These are phyloP conservation scores for Ailuropoda melanoleuca DNA, from an alignment of 2,113 vertebrate genomes.

Conservation along the genomic window DNA sequence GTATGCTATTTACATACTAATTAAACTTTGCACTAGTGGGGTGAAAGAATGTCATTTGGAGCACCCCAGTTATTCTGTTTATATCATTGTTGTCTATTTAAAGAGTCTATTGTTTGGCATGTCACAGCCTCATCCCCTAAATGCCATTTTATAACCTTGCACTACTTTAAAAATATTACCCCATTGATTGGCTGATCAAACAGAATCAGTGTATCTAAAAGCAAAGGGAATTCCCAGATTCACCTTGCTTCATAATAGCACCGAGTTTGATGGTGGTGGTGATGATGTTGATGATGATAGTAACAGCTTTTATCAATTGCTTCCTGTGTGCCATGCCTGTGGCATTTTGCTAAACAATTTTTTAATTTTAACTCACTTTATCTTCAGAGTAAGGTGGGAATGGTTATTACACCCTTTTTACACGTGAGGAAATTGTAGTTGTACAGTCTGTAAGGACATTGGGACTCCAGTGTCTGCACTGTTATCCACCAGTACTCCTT, in stretches of 20 bases:
- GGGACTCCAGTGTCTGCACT: background rate
- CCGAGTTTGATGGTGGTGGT: background rate
- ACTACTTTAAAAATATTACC: constrained; percentile 35
- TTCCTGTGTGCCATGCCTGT: background rate
- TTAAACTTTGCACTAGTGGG: constrained; percentile 79
- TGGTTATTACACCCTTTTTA: background rate
- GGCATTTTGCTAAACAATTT: background rate
- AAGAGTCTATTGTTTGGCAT: constrained; percentile 66
- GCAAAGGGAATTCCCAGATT: background rate
- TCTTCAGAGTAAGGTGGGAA: background rate
- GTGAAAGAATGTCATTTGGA: constrained; percentile 77
- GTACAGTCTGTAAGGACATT: background rate
- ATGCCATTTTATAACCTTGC: constrained; percentile 36
- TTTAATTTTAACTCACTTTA: background rate
- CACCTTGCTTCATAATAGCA: background rate
- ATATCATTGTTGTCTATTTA: constrained; percentile 70
- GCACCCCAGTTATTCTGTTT: constrained; percentile 64
- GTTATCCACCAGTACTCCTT: fast-evolving
- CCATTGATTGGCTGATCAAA: background rate
- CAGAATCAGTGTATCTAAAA: background rate
- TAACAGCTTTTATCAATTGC: background rate
- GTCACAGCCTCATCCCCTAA: constrained; percentile 52
- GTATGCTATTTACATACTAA: constrained; percentile 82
- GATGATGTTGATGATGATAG: background rate
- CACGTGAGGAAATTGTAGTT: background rate